Evolutionary conservation across 2,797 vertebrate genomes (phyloP), one percentile per base, ranked within the genome.

Genomic region (Hydrocynus forskahlii): DNA sequence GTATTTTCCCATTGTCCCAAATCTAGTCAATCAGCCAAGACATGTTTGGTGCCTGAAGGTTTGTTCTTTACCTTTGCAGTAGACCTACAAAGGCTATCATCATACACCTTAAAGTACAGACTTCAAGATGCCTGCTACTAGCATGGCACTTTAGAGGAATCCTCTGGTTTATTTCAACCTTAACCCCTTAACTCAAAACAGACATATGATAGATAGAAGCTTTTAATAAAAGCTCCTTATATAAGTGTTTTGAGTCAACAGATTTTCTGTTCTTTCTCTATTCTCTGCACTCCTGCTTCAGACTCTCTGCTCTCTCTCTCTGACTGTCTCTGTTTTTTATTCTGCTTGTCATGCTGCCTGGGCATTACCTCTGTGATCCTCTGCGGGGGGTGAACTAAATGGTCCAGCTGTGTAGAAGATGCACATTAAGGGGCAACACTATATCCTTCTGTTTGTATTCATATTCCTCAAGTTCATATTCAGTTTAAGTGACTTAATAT

Each of bases 401-500:
- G 14, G 16, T 17, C 62, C 17, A 38, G 29, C 35, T 64, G 12
- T 62, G 23, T 13, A 29, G 13, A 12, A 62, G 23, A 23, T 62
- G 59, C n/a, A 23, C 10, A 7, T 62, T 62, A 62, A 29, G 59
- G 59, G 59, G 23, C 21, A 23, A 60, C 21, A 29, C 13, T 63
- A 23, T 29, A 29, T 62, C 21, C 60, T 62, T 25, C 60, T 62
- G 60, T 29, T 62, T 23, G 21, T 62, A 25, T 62, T 62, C 3
- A 62, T 62, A 12, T 71, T 25, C 21, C 69, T 14, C 45, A 71
- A 48, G 67, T 69, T 69, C 67, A 69, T 50, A 52, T 50, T 50
- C 45, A 70, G 68, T 70, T 52, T 48, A 69, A 48, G 13, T 45
- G 19, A 45, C 40, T 69, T 69, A 69, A 57, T 57, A 23, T 60